These are phyloP conservation scores for Nothoprocta pentlandii DNA, from an alignment of 2,113 vertebrate species.

Conservation along the genomic window DNA sequence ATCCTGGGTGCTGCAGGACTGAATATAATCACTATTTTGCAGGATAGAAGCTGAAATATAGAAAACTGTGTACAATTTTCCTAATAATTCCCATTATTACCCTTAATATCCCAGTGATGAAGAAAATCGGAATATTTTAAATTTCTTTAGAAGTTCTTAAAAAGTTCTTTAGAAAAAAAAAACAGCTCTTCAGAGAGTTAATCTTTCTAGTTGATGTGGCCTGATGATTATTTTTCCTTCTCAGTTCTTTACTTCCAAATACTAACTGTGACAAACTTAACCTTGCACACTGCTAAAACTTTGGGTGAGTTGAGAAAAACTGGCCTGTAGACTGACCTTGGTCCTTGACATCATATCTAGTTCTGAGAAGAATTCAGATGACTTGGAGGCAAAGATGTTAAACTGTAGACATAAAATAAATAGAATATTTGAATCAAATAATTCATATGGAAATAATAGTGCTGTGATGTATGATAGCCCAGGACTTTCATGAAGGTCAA, in stretches of 20 bases:
- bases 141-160: background rate
- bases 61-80: background rate
- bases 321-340: background rate
- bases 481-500: conserved; percentile 43
- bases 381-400: background rate
- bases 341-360: background rate
- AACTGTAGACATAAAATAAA: background rate
- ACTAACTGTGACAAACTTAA: conserved; percentile 13
- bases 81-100: background rate
- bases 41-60: background rate
- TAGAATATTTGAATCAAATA: background rate
- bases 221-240: background rate
- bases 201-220: background rate
- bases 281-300: background rate
- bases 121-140: background rate
- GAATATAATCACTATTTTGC: background rate
- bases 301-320: background rate
- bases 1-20: background rate
- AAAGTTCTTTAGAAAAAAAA: conserved; percentile 19
- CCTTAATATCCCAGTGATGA: background rate
- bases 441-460: conserved; percentile 2
- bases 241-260: background rate
- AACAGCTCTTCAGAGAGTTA: background rate
- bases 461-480: conserved; percentile 1
- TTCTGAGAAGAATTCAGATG: conserved; percentile 30